Conservation (phyloP, 2,113 vertebrate genomes). For the Semnopithecus entellus region DNA sequence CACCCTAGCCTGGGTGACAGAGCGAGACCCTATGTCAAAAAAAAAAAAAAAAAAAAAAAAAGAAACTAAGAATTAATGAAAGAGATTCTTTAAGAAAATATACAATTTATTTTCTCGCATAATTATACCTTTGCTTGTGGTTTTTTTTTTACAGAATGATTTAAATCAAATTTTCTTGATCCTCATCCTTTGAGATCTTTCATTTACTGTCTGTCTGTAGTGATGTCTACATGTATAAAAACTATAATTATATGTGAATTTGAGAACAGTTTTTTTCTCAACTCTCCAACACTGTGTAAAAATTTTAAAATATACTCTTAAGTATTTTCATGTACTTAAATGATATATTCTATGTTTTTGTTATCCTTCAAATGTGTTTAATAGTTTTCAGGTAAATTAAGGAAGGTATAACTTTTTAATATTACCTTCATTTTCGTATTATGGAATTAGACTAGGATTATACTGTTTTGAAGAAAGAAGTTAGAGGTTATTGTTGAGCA, state of each 20-base stretch:
- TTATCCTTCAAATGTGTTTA: slow-evolving; percentile 13
- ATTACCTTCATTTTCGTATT: slow-evolving; percentile 17
- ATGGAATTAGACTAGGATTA: not conserved
- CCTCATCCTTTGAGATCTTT: not conserved
- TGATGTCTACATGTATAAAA: not conserved
- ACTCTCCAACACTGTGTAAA: not conserved
- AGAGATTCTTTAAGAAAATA: not conserved
- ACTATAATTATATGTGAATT: not conserved
- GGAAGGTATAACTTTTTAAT: not conserved
- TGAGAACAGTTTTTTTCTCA: not conserved
- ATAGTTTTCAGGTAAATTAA: slow-evolving; percentile 26
- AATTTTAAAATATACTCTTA: not conserved
- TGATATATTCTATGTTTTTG: not conserved
- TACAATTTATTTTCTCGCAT: not conserved
- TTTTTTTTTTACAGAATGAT: not conserved
- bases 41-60: too few relatives aligned
- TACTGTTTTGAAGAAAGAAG: not conserved
- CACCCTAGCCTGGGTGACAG: too few relatives aligned
- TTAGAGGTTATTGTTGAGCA: slow-evolving; percentile 12
- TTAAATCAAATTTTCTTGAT: not conserved
- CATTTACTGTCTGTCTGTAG: not conserved
- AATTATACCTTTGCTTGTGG: not conserved
- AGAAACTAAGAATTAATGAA: not conserved
- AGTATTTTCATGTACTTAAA: slow-evolving; percentile 14
- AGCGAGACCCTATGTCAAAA: too few relatives aligned